These are phyloP conservation scores for Forficula auricularia DNA, from an alignment of 1,140 invertebrate genomes.

Conservation along the genomic window DNA sequence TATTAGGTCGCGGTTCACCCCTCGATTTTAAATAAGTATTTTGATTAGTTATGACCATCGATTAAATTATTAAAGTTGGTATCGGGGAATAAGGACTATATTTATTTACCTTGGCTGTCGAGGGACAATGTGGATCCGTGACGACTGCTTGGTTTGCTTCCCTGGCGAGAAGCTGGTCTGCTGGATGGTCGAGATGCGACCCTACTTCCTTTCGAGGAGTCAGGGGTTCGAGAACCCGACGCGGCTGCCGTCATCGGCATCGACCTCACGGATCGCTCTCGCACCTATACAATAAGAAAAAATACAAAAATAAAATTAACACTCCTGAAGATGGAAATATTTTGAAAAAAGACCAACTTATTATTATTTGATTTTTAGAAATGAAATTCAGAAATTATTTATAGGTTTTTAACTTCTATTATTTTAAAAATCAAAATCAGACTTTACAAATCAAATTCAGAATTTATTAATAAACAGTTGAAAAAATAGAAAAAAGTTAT, in stretches of 20 bases:
- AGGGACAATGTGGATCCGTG: slow-evolving; percentile 82
- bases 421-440: background rate
- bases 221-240: slow-evolving; percentile 43
- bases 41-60: too few relatives aligned
- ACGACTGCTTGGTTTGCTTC: slow-evolving; percentile 77
- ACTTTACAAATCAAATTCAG: too few relatives aligned
- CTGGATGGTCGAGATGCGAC: slow-evolving; percentile 50
- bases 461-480: too few relatives aligned
- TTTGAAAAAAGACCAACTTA: background rate
- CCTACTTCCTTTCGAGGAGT: slow-evolving; percentile 51
- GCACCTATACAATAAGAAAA: slow-evolving; percentile 42
- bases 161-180: slow-evolving; percentile 58
- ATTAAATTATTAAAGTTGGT: too few relatives aligned
- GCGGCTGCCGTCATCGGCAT: slow-evolving; percentile 52
- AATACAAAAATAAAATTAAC: background rate
- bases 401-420: background rate
- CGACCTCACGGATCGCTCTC: slow-evolving; percentile 68
- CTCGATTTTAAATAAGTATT: too few relatives aligned
- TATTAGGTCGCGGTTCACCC: too few relatives aligned
- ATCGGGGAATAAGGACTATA: too few relatives aligned
- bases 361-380: background rate
- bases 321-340: background rate
- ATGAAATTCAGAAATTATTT: background rate
- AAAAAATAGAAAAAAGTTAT: too few relatives aligned
- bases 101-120: slow-evolving; percentile 58